A percentile compares a stretch with the other conserved stretches of the same genome.
phyloP scores from a whole-genome alignment of 1,140 invertebrate species.

The Heliconius hewitsoni region DNA sequence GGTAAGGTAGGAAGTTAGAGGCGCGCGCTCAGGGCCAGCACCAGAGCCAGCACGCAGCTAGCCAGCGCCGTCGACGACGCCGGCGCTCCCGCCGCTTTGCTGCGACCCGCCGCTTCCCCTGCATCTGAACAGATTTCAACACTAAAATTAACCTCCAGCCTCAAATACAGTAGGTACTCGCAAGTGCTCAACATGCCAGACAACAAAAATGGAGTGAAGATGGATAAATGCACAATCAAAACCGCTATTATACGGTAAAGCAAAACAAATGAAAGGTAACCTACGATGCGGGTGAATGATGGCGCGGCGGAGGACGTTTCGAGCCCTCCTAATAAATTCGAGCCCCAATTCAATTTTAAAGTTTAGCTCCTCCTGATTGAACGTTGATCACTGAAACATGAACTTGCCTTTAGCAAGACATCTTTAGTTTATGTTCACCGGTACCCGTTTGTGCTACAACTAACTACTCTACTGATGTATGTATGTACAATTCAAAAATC shows the following conservation, averaged over 20 bases:
- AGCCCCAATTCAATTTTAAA: conserved; percentile 65
- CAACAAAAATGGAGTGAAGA: conserved; percentile 34
- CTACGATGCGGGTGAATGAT: conserved; percentile 73
- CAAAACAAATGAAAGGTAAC: conserved; percentile 72
- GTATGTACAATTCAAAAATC: conserved; percentile 29
- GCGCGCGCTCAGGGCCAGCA: conserved; percentile 33
- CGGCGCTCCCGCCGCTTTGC: conserved; percentile 37
- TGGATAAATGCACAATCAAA: conserved; percentile 30
- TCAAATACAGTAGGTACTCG: background rate
- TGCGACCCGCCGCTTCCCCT: conserved; percentile 47
- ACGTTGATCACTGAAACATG: conserved; percentile 77
- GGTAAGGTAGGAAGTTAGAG: conserved; percentile 18
- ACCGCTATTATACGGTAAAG: conserved; percentile 41
- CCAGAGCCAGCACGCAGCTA: conserved; percentile 28
- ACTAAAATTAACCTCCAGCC: background rate
- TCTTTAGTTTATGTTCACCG: conserved; percentile 55
- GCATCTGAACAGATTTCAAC: conserved; percentile 50
- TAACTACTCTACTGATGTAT: conserved; percentile 45
- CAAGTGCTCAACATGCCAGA: conserved; percentile 33
- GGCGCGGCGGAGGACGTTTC: conserved; percentile 71
- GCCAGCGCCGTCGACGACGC: background rate
- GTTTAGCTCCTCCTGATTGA: conserved; percentile 73
- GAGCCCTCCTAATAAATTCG: conserved; percentile 63
- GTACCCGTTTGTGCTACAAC: conserved; percentile 50
- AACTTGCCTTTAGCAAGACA: conserved; percentile 66